Conservation (phyloP, 1,140 invertebrate species). For the Eriocheir sinensis region DNA sequence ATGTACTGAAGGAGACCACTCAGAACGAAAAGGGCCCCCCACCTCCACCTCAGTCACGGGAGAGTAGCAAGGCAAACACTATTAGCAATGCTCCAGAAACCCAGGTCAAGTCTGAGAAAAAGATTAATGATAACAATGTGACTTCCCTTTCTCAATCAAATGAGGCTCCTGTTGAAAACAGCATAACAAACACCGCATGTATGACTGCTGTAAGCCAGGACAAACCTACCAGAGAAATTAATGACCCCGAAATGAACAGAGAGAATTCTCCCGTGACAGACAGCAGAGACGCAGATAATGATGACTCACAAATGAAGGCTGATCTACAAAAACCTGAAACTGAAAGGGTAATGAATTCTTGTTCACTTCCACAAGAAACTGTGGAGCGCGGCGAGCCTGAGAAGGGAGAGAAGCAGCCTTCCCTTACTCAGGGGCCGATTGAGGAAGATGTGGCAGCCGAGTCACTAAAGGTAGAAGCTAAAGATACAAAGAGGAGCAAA, state of each 20-base stretch:
- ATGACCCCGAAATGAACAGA: background rate
- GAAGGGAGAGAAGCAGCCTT: background rate
- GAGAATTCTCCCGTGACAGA: background rate
- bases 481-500: slow-evolving; percentile 62
- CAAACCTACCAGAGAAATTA: no score
- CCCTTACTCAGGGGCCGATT: background rate
- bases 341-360: background rate
- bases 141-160: no score
- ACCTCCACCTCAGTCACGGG: background rate
- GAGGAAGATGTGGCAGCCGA: background rate
- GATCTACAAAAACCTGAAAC: background rate
- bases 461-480: background rate
- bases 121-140: no score
- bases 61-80: background rate
- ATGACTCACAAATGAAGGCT: no score
- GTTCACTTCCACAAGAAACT: background rate
- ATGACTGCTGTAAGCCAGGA: no score
- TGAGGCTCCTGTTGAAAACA: no score
- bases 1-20: background rate
- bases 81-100: no score
- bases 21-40: background rate
- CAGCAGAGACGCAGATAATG: background rate
- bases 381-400: background rate
- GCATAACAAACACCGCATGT: no score
- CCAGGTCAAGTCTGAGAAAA: no score